Evolutionary conservation across 1,140 invertebrate genomes (phyloP).

Genomic region (Cheumatopsyche charites): DNA sequence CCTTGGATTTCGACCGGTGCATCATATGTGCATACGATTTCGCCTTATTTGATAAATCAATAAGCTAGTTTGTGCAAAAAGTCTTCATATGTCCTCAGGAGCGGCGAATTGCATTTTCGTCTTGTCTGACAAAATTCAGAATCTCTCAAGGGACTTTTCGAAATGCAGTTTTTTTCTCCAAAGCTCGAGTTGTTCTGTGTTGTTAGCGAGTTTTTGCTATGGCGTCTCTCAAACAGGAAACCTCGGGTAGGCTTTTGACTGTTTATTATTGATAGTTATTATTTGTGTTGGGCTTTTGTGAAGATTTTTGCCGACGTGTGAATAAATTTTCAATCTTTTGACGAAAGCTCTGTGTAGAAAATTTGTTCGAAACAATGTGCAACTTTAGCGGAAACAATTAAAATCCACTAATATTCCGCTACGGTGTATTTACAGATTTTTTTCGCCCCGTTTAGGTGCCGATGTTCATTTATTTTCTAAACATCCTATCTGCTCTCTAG

Average conservation of each 20-base stretch:
- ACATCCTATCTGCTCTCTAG: constrained; percentile 1
- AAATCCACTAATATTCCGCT: background rate
- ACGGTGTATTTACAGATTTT: background rate
- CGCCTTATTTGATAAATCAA: background rate
- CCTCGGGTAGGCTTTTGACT: background rate
- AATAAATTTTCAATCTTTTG: background rate
- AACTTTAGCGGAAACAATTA: constrained; percentile 7
- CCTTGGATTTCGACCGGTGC: constrained; percentile 20
- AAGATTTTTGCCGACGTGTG: background rate
- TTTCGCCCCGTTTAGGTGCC: background rate
- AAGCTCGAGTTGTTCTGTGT: no score
- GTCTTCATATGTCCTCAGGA: no score
- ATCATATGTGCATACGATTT: background rate
- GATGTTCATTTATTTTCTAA: constrained; percentile 5
- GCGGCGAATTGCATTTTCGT: no score
- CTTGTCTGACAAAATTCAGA: no score
- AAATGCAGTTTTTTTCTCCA: no score
- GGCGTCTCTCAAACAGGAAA: no score
- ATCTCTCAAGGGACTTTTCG: no score
- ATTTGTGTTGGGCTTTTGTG: background rate
- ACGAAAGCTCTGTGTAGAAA: no score
- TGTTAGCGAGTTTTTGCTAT: no score
- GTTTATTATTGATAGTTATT: background rate
- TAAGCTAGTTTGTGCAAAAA: no score
- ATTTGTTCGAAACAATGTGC: background rate